Percentiles rank a stretch among this genome's conserved stretches.
These are phyloP conservation scores for Dufourea novaeangliae DNA, from an alignment of 1,140 invertebrate genomes.

Conservation along the genomic window DNA sequence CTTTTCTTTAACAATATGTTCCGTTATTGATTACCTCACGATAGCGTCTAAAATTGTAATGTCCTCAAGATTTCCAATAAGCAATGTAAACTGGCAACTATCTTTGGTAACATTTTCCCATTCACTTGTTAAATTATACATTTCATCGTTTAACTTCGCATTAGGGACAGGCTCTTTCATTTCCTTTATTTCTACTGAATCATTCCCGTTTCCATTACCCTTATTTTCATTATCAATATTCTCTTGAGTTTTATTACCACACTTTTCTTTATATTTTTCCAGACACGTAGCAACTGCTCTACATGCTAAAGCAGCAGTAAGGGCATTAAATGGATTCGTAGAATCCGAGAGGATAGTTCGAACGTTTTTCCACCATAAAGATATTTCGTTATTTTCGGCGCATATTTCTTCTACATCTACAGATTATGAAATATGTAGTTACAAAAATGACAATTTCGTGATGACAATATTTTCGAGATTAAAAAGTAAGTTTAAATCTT, in stretches of 20 bases:
- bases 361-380: conserved; percentile 89
- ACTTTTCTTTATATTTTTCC: conserved; percentile 79
- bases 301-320: conserved; percentile 89
- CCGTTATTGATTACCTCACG: conserved; percentile 81
- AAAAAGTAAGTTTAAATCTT: conserved; percentile 38
- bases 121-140: conserved; percentile 78
- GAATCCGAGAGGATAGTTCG: conserved; percentile 87
- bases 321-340: conserved; percentile 86
- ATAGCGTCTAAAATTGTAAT: conserved; percentile 89
- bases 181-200: conserved; percentile 33
- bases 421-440: neutral
- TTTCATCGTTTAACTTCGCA: conserved; percentile 80
- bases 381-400: conserved; percentile 85
- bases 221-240: conserved; percentile 66
- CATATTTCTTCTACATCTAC: conserved; percentile 79
- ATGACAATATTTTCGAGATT: neutral
- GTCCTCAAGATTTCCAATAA: conserved; percentile 95
- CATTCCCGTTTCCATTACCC: conserved; percentile 56
- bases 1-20: conserved; percentile 63
- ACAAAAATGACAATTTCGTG: neutral
- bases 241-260: conserved; percentile 56
- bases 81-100: conserved; percentile 91
- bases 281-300: conserved; percentile 85
- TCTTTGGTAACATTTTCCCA: conserved; percentile 94
- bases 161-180: conserved; percentile 37